Percentiles rank a stretch among this genome's conserved stretches.
These are phyloP conservation scores for Anabas testudineus DNA, from an alignment of 2,797 vertebrate genomes.

Conservation along the genomic window DNA sequence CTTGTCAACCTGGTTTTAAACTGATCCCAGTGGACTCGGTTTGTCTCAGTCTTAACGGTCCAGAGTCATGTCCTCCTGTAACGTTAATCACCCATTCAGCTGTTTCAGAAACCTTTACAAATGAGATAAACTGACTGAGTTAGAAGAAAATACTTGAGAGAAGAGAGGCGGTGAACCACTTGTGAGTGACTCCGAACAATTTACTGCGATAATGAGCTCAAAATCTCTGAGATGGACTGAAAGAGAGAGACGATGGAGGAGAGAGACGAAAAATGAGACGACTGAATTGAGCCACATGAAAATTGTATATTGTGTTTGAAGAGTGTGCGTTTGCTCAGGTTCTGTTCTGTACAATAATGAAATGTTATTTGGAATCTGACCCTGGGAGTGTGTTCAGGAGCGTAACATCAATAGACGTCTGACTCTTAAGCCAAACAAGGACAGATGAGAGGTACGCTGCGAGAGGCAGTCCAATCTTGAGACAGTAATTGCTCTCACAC, in stretches of 20 bases:
- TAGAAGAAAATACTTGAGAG: background rate
- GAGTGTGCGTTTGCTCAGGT: background rate
- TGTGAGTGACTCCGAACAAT: constrained; percentile 28
- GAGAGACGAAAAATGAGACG: background rate
- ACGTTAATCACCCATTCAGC: background rate
- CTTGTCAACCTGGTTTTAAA: too few relatives aligned
- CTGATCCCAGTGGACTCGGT: too few relatives aligned
- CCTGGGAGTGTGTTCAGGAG: background rate
- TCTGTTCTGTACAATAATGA: constrained; percentile 19
- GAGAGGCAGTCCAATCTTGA: background rate
- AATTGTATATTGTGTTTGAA: background rate
- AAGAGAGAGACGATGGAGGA: background rate
- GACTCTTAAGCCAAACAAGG: constrained; percentile 7
- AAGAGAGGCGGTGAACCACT: background rate
- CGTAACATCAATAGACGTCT: background rate
- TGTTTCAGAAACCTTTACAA: constrained; percentile 1
- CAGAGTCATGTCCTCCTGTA: background rate
- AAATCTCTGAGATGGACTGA: constrained; percentile 8
- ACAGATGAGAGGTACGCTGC: background rate
- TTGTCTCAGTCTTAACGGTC: too few relatives aligned
- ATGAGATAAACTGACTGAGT: constrained; percentile 2
- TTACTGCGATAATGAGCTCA: constrained; percentile 32
- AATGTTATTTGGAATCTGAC: constrained; percentile 2
- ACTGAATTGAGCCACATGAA: background rate
- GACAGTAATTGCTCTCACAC: constrained; percentile 12